These are phyloP conservation scores for Fundulus diaphanus DNA, from an alignment of 2,797 vertebrate genomes.

Conservation along the genomic window DNA sequence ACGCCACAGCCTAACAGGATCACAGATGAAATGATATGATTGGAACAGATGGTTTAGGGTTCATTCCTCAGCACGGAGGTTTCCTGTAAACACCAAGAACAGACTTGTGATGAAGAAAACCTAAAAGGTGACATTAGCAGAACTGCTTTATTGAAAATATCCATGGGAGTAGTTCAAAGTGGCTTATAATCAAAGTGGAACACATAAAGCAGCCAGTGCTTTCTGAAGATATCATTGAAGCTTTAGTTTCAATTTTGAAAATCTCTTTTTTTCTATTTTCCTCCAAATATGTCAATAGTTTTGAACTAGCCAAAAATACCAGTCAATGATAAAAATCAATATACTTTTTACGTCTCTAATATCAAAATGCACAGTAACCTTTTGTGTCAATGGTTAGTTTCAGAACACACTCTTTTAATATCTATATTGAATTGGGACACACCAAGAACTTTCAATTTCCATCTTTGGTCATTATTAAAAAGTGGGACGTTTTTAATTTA, in stretches of 20 bases:
- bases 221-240: not conserved
- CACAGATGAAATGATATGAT: constrained; percentile 65
- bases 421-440: not conserved
- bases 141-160: constrained; percentile 11
- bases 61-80: constrained; percentile 36
- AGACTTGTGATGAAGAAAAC: constrained; percentile 42
- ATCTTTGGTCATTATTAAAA: too few relatives aligned
- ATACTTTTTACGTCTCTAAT: not conserved
- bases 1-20: constrained; percentile 65
- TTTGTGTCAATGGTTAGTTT: not conserved
- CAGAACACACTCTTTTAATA: constrained; percentile 14
- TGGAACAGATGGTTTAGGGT: constrained; percentile 69
- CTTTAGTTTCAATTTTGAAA: not conserved
- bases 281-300: not conserved
- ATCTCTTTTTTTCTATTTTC: not conserved
- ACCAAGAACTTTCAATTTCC: too few relatives aligned
- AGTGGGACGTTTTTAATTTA: too few relatives aligned
- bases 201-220: not conserved
- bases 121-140: constrained; percentile 37
- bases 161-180: constrained; percentile 17
- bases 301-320: not conserved
- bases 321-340: not conserved
- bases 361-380: not conserved
- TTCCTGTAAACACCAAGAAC: constrained; percentile 36
- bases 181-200: constrained; percentile 10